A percentile compares a stretch with the other conserved stretches of the same genome.
phyloP scores from a whole-genome alignment of 2,113 vertebrate species.

The Lathamus discolor region DNA sequence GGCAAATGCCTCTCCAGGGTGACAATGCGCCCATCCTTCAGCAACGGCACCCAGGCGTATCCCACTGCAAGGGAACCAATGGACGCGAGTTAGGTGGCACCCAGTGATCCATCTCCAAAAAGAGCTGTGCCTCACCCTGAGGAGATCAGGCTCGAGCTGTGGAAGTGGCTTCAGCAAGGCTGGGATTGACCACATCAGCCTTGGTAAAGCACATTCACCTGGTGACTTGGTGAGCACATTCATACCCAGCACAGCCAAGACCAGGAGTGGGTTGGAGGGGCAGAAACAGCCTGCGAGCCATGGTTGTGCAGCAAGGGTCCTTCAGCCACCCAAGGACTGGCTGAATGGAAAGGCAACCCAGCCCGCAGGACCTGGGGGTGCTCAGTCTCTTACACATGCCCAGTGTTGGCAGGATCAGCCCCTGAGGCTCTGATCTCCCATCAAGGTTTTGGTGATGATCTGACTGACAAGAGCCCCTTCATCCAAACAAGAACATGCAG shows the following conservation, averaged over 20 bases:
- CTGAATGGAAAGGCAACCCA: neutral
- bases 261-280: neutral
- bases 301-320: neutral
- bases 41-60: constrained; percentile 86
- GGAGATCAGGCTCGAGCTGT: neutral
- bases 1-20: constrained; percentile 89
- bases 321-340: rapidly evolving
- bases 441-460: neutral
- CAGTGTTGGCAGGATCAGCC: neutral
- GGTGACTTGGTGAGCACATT: neutral
- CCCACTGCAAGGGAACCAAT: constrained; percentile 79
- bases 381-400: neutral
- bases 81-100: neutral
- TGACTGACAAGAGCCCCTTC: neutral
- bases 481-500: neutral
- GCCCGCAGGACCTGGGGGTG: rapidly evolving
- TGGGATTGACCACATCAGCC: rapidly evolving
- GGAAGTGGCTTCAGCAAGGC: neutral
- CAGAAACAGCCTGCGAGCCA: neutral
- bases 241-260: neutral
- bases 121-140: neutral
- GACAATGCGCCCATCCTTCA: constrained; percentile 89
- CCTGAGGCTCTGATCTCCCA: neutral
- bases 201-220: neutral
- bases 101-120: rapidly evolving